Conservation (phyloP, 2,888 invertebrate species). For the Dynastes hyllus region DNA sequence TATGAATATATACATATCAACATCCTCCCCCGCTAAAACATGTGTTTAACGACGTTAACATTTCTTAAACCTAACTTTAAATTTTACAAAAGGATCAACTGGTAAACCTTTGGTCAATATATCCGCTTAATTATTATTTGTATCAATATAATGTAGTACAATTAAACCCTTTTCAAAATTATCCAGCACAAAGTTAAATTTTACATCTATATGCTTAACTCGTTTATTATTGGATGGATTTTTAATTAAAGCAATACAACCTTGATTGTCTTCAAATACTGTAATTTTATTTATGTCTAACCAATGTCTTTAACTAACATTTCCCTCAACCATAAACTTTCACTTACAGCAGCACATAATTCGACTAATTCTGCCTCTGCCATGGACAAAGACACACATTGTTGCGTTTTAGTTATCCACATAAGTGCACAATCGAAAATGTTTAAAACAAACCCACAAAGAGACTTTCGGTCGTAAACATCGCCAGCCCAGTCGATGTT, state of each 20-base stretch:
- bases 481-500: slow-evolving; percentile 58
- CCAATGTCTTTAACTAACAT: slow-evolving; percentile 8
- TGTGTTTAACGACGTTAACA: too few species aligned
- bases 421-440: slow-evolving; percentile 58
- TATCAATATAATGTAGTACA: too few species aligned
- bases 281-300: not conserved
- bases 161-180: not conserved
- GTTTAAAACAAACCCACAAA: slow-evolving; percentile 59
- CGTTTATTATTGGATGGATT: not conserved
- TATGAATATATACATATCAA: too few species aligned
- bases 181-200: slow-evolving; percentile 2
- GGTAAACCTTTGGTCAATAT: too few species aligned
- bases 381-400: slow-evolving; percentile 60
- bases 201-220: slow-evolving; percentile 8
- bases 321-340: slow-evolving; percentile 57
- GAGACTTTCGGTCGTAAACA: slow-evolving; percentile 58
- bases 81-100: too few species aligned
- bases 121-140: too few species aligned
- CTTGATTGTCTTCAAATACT: slow-evolving; percentile 5
- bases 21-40: too few species aligned
- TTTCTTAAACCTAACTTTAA: too few species aligned
- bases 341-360: slow-evolving; percentile 56
- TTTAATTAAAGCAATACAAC: slow-evolving; percentile 7
- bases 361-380: slow-evolving; percentile 53
- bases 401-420: slow-evolving; percentile 62